These are phyloP conservation scores for Riptortus pedestris DNA, from an alignment of 1,140 invertebrate genomes.

Conservation along the genomic window DNA sequence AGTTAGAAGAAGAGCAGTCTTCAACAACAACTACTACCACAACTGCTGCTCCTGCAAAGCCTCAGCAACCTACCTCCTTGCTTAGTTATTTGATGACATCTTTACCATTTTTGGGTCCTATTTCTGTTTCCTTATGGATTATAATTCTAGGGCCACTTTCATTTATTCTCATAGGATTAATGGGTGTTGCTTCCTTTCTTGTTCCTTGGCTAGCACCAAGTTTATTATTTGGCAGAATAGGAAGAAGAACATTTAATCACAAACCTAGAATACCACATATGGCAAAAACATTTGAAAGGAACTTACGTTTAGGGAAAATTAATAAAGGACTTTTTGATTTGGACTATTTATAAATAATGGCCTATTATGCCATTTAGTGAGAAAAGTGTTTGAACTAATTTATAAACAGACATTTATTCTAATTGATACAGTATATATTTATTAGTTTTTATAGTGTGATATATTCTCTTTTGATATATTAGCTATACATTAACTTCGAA, in stretches of 20 bases:
- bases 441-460: too few species aligned
- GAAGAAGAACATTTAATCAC: background rate
- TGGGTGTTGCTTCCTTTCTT: slow-evolving; percentile 32
- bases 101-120: slow-evolving; percentile 32
- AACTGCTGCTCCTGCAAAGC: slow-evolving; percentile 8
- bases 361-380: too few species aligned
- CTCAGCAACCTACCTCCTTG: slow-evolving; percentile 17
- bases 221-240: slow-evolving; percentile 29
- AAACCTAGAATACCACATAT: slow-evolving; percentile 18
- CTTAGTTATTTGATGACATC: slow-evolving; percentile 30
- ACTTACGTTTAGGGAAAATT: too few species aligned
- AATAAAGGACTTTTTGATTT: slow-evolving; percentile 20
- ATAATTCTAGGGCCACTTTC: slow-evolving; percentile 35
- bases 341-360: slow-evolving; percentile 1
- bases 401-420: too few species aligned
- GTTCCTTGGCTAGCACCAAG: slow-evolving; percentile 34
- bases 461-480: too few species aligned
- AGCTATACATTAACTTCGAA: too few species aligned
- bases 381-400: too few species aligned
- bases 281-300: slow-evolving; percentile 25
- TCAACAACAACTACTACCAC: slow-evolving; percentile 7
- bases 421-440: too few species aligned
- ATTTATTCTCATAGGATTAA: slow-evolving; percentile 33
- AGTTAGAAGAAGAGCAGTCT: slow-evolving; percentile 1
- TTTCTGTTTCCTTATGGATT: slow-evolving; percentile 33